These are phyloP conservation scores for Lineus longissimus DNA, from an alignment of 1,140 invertebrate species.

Conservation along the genomic window DNA sequence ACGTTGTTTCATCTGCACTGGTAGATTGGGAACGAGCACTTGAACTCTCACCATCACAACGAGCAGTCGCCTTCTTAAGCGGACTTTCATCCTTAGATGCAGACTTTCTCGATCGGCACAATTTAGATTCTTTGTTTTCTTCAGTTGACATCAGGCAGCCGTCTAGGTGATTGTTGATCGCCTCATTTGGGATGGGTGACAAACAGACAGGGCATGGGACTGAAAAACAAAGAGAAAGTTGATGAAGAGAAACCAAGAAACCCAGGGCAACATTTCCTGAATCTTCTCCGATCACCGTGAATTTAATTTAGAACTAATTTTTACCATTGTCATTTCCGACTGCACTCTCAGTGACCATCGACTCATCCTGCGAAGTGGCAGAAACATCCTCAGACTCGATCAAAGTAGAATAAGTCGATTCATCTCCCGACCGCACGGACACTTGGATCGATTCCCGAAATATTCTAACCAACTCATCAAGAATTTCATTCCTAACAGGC, in stretches of 20 bases:
- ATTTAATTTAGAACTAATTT: not conserved
- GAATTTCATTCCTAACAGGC: conserved; percentile 55
- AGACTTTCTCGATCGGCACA: too few relatives aligned
- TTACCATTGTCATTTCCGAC: not conserved
- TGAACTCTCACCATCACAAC: too few relatives aligned
- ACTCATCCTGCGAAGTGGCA: not conserved
- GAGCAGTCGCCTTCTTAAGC: too few relatives aligned
- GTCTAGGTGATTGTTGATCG: conserved; percentile 60
- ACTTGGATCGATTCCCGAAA: conserved; percentile 24
- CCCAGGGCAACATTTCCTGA: too few relatives aligned
- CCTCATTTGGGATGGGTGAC: conserved; percentile 50
- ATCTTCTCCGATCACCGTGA: not conserved
- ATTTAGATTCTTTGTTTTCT: too few relatives aligned
- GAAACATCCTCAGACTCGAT: not conserved
- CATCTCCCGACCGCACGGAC: conserved; percentile 13
- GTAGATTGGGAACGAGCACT: too few relatives aligned
- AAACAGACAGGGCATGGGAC: conserved; percentile 60
- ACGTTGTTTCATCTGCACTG: too few relatives aligned
- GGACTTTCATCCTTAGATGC: too few relatives aligned
- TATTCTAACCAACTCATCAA: conserved; percentile 28
- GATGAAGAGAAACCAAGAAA: not conserved
- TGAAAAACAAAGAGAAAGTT: conserved; percentile 5
- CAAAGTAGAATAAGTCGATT: not conserved
- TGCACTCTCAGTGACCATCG: not conserved
- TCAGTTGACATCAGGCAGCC: conserved; percentile 52